phyloP scores from a whole-genome alignment of 2,888 invertebrate species.

The Caenorhabditis virilis region DNA sequence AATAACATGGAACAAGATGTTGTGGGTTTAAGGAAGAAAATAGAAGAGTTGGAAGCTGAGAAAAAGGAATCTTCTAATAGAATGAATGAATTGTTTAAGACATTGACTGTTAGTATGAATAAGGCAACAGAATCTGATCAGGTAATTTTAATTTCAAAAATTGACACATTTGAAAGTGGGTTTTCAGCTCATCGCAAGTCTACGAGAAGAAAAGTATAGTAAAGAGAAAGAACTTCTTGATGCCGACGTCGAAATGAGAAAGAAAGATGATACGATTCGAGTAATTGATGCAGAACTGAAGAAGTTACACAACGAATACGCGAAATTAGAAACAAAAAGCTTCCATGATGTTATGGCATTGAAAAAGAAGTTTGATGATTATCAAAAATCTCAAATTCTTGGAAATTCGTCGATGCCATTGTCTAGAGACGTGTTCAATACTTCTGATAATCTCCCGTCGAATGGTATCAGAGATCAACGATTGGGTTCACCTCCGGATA shows the following conservation, averaged over 20 bases:
- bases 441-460: not conserved
- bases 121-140: slow-evolving; percentile 27
- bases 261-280: slow-evolving; percentile 41
- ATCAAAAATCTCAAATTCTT: slow-evolving; percentile 11
- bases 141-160: too few relatives aligned
- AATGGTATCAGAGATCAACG: not conserved
- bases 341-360: slow-evolving; percentile 42
- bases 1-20: slow-evolving; percentile 6
- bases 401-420: not conserved
- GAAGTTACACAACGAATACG: slow-evolving; percentile 30
- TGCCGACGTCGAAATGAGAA: slow-evolving; percentile 13
- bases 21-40: slow-evolving; percentile 9
- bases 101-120: slow-evolving; percentile 13
- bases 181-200: not conserved
- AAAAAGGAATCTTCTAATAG: slow-evolving; percentile 30
- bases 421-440: not conserved
- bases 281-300: slow-evolving; percentile 38
- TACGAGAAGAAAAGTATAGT: slow-evolving; percentile 26
- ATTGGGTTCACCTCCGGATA: not conserved
- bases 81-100: slow-evolving; percentile 22
- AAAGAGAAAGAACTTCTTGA: slow-evolving; percentile 30
- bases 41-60: slow-evolving; percentile 25
- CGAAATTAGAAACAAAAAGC: slow-evolving; percentile 40
- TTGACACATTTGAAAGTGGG: too few relatives aligned
- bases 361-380: slow-evolving; percentile 30